Evolutionary conservation across 2,113 vertebrate genomes (phyloP).

Genomic region (Rhinoderma darwinii): DNA sequence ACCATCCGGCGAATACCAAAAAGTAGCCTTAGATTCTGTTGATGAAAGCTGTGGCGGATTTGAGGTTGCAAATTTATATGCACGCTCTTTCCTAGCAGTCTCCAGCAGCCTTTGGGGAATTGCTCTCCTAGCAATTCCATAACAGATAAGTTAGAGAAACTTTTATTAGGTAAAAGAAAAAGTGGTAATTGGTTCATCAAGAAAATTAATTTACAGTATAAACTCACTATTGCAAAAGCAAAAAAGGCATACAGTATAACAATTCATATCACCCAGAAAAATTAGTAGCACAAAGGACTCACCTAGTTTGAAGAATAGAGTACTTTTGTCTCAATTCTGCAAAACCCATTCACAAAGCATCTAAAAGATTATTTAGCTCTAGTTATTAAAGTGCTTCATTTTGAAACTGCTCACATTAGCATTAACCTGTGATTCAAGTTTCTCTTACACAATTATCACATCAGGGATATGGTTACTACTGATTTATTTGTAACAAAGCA

Average conservation of each 20-base stretch:
- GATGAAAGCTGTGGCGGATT: no score
- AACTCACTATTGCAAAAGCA: background rate
- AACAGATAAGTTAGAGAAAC: no score
- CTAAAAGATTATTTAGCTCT: background rate
- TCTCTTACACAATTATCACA: conserved; percentile 34
- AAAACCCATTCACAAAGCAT: background rate
- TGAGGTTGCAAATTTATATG: no score
- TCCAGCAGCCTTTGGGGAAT: no score
- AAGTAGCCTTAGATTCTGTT: no score
- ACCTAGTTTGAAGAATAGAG: background rate
- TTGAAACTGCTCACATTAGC: conserved; percentile 7
- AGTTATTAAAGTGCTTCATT: conserved; percentile 25
- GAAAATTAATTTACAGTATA: background rate
- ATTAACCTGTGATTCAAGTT: conserved; percentile 35
- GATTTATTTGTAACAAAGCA: conserved; percentile 49
- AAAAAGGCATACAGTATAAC: background rate
- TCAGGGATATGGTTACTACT: conserved; percentile 40
- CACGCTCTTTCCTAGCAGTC: no score
- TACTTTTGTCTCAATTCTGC: background rate
- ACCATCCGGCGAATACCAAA: no score
- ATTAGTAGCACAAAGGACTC: background rate
- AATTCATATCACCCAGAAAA: background rate
- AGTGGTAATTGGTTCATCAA: background rate
- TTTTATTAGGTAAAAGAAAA: no score
- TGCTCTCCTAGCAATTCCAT: no score